These are phyloP conservation scores for Psophia crepitans DNA, from an alignment of 2,113 vertebrate genomes.

Conservation along the genomic window DNA sequence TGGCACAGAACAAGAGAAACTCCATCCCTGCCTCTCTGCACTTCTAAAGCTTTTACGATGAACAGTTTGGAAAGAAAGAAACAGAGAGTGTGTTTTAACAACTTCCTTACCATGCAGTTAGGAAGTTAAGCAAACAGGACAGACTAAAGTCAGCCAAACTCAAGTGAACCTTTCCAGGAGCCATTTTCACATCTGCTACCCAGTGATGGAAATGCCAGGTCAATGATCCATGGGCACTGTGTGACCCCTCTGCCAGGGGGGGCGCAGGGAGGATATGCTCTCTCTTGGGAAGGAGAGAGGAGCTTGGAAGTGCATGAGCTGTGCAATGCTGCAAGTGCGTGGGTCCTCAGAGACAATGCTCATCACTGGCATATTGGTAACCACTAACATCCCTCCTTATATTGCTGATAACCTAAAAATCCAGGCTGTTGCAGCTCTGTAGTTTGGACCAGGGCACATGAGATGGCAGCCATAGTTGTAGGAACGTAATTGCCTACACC, in stretches of 20 bases:
- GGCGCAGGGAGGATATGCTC: neutral
- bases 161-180: neutral
- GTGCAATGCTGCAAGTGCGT: fast-evolving
- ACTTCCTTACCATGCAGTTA: neutral
- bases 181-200: neutral
- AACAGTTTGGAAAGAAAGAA: neutral
- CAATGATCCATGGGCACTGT: neutral
- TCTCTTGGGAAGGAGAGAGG: neutral
- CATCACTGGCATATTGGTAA: neutral
- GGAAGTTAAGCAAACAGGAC: neutral
- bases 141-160: neutral
- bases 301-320: neutral
- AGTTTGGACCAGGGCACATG: neutral
- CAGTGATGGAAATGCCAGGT: neutral
- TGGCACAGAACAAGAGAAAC: neutral
- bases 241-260: neutral
- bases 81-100: neutral
- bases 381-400: neutral
- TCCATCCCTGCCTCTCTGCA: neutral
- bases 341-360: neutral
- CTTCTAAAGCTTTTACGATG: neutral
- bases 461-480: neutral
- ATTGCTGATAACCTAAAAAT: neutral
- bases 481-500: neutral
- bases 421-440: neutral